phyloP scores from a whole-genome alignment of 2,113 vertebrate genomes.

The Puffinus mauretanicus region DNA sequence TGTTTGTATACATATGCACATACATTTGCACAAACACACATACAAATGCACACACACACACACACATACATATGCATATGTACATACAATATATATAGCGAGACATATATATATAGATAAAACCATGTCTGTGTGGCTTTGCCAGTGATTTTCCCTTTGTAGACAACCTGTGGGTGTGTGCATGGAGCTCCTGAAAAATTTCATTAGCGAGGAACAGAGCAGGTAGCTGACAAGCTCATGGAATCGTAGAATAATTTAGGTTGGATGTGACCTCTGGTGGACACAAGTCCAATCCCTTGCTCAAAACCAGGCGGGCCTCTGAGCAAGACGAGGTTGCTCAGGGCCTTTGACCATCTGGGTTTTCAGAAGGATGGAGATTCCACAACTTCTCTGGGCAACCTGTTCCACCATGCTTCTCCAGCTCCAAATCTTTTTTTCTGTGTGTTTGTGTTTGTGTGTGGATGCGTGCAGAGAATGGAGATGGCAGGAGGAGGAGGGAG shows the following conservation, averaged over 20 bases:
- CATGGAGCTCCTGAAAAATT: neutral
- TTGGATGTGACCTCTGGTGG: neutral
- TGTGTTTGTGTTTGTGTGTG: neutral
- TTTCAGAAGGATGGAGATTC: neutral
- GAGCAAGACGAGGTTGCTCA: neutral
- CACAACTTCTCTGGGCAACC: neutral
- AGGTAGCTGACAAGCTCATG: neutral
- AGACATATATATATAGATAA: neutral
- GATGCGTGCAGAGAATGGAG: neutral
- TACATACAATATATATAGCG: neutral
- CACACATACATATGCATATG: neutral
- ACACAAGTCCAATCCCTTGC: neutral
- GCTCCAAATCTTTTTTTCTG: neutral
- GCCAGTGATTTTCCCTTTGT: neutral
- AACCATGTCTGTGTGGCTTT: neutral
- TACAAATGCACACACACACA: neutral
- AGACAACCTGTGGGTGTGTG: neutral
- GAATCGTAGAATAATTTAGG: neutral
- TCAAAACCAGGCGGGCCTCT: neutral
- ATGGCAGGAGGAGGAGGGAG: neutral
- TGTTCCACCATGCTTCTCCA: neutral
- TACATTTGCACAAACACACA: neutral
- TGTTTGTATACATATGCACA: neutral
- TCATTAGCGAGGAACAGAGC: neutral
- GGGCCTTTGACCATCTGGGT: neutral